A percentile compares a stretch with the other conserved stretches of the same genome.
These are phyloP conservation scores for Parapsyche elsis DNA, from an alignment of 1,140 invertebrate species.

Conservation along the genomic window DNA sequence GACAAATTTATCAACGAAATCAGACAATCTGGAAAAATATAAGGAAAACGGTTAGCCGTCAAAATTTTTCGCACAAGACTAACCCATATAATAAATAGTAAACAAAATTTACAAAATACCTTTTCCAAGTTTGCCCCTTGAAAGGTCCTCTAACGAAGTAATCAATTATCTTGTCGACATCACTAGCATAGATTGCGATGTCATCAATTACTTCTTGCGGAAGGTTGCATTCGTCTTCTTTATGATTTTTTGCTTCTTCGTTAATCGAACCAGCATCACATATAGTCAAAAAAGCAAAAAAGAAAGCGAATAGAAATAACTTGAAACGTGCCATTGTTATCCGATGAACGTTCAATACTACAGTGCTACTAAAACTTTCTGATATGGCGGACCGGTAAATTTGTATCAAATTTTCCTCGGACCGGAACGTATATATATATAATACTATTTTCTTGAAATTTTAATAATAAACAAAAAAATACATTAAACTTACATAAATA, in stretches of 20 bases:
- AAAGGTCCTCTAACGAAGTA: constrained; percentile 67
- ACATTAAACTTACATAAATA: too few species aligned
- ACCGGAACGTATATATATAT: too few species aligned
- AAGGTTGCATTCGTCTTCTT: constrained; percentile 60
- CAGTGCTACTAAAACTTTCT: too few species aligned
- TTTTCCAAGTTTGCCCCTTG: constrained; percentile 60
- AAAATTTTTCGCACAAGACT: not conserved
- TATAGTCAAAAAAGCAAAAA: not conserved
- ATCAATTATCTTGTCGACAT: constrained; percentile 71
- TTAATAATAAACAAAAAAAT: too few species aligned
- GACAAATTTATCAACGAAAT: constrained; percentile 77
- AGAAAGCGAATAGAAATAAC: not conserved
- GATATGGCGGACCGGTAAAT: too few species aligned
- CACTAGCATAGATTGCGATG: constrained; percentile 70
- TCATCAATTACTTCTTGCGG: constrained; percentile 64
- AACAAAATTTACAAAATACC: constrained; percentile 57
- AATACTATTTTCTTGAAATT: too few species aligned
- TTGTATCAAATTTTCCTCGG: too few species aligned
- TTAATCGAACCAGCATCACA: not conserved
- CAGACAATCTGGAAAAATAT: constrained; percentile 65
- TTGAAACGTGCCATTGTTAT: not conserved
- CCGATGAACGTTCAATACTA: not conserved
- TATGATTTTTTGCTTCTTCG: not conserved
- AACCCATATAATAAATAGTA: constrained; percentile 42
- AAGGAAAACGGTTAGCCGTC: not conserved